phyloP scores from a whole-genome alignment of 2,888 invertebrate species.

The Lymantria dispar region DNA sequence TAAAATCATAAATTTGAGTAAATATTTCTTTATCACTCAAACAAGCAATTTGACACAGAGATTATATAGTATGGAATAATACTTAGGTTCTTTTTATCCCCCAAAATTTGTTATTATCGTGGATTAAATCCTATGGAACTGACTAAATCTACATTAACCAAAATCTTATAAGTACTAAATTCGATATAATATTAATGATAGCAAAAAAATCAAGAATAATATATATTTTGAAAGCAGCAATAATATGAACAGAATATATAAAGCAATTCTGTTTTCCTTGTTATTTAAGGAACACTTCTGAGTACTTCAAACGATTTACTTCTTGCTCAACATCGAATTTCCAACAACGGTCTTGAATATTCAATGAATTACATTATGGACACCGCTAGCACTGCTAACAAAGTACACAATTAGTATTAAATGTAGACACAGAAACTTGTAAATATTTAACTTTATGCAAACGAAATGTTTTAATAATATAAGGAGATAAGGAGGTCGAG shows the following conservation, averaged over 20 bases:
- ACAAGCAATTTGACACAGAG: no score
- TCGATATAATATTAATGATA: no score
- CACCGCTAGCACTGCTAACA: conserved; percentile 25
- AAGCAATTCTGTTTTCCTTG: conserved; percentile 13
- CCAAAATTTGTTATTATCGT: no score
- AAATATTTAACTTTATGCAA: conserved; percentile 38
- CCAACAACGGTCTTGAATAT: conserved; percentile 22
- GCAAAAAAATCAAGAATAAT: no score
- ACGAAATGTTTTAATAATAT: conserved; percentile 23
- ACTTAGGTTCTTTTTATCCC: no score
- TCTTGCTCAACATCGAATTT: conserved; percentile 19
- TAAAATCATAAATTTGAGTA: no score
- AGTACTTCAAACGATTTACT: conserved; percentile 25
- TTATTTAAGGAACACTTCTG: conserved; percentile 23
- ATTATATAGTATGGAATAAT: no score
- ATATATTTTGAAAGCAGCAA: no score
- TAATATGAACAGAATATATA: not conserved
- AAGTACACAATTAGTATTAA: conserved; percentile 43
- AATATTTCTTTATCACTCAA: no score
- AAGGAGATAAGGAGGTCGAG: not conserved
- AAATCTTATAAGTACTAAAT: no score
- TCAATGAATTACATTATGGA: conserved; percentile 32
- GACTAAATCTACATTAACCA: no score
- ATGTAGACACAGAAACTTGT: conserved; percentile 27
- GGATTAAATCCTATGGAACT: no score